Base-by-base conservation (phyloP, 2,888 invertebrate genomes). In the Hydraecia micacea region DNA sequence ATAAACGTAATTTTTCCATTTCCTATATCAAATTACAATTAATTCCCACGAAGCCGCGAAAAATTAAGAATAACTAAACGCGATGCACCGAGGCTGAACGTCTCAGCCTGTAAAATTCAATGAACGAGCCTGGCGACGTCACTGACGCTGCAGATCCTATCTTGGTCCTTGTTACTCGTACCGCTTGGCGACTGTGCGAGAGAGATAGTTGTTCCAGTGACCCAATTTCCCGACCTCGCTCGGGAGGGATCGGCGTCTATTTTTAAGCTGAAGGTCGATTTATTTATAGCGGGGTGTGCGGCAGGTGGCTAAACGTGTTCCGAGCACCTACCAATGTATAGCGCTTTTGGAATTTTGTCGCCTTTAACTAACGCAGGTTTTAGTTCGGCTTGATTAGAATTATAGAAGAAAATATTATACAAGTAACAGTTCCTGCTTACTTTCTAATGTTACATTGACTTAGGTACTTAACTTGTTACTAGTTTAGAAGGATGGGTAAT, bases 231-330 rank as follows among this genome's bases (percentile, higher is more conserved):
- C 94, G 95, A 96, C 96, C 96, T 95, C 96, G 94, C 91, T 93
- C 92, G 93, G 94, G 93, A 92, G 95, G 95, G 96, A 95, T 94
- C 94, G 94, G 92, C 93, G 92, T 96, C 97, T 97, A 97, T 97
- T 96, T 97, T 95, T 96, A 96, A 95, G 92, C 95, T 96, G 96
- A 97, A 97, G 97, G 97, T 97, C 97, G 96, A 90, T 94, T 93
- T 97, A 97, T 97, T 96, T 96, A 96, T 96, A 96, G 95, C 92
- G 86, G 90, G 93, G 91, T 88, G 92, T 87, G 91, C 76, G 84
- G 88, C 88, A 88, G 89, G 89, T 89, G 88, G 90, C 90, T 79
- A 88, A 83, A 85, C 86, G 90, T 90, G 90, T 90, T 90, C 89
- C 87, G 83, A 80, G 79, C 84, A 78, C 82, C 74, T 70, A 75